Evolutionary conservation across 2,888 invertebrate genomes (phyloP), one percentile per base, ranked within the genome.

Genomic region (Xestia c-nigrum): DNA sequence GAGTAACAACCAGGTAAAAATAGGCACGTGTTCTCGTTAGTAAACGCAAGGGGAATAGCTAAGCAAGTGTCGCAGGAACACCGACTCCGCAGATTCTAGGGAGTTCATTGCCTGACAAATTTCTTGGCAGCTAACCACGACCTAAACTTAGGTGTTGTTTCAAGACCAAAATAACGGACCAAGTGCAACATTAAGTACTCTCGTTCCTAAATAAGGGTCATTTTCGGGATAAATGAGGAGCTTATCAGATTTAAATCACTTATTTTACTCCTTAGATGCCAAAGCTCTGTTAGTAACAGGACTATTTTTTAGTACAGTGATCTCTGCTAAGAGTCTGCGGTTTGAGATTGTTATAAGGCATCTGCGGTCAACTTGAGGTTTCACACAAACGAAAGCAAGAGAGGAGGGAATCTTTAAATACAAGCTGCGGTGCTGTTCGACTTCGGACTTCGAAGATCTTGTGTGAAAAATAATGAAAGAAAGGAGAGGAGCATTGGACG

Each of bases 301-400:
- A 74, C 46, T 63, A 72, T 72, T 68, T 74, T 61, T 81, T 64
- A 81, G 81, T 57, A 57, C 82, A 81, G 70, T 52, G 76, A 76
- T 76, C 72, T 70, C 59, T 38, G 82, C 19, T 68, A 81, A 75
- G 55, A 65, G 63, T 19, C 31, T 81, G 83, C 76, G 83, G 82
- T 82, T 66, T 40, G 47, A 3, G 12, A 57, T 76, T 81, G 75
- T 63, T 72, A 72, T 76, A 74, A 85, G 85, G 75, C 59, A 61
- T 79, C 69, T 83, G 84, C 66, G 79, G 86, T 74, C 52, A 71
- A 31, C 43, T 38, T 55, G 72, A 24, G 64, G 67, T 61, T 50
- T 57, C 7, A 59, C 40, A 66, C 57, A 81, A 55, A 59, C 69
- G 67, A 75, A 83, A 83, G 78, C 24, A 63, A 24, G 43, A 38